These are phyloP conservation scores for Clarias batrachus DNA, from an alignment of 2,113 vertebrate genomes.

Conservation along the genomic window DNA sequence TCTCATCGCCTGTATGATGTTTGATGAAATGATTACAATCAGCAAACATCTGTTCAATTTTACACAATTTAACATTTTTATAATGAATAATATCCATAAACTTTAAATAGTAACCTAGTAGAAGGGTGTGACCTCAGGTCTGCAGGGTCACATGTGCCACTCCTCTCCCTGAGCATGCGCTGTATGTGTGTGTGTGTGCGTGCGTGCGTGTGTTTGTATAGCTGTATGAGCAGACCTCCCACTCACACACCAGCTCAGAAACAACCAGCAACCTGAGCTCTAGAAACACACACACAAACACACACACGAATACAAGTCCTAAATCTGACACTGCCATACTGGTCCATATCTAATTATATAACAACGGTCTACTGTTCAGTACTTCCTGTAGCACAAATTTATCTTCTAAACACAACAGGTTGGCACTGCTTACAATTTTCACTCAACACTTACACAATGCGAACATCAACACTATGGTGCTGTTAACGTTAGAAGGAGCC, in stretches of 20 bases:
- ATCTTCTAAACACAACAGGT: not conserved
- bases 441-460: not conserved
- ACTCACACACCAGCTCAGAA: not conserved
- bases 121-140: not conserved
- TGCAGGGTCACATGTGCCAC: constrained; percentile 11
- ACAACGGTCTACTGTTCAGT: not conserved
- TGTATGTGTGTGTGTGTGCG: constrained; percentile 11
- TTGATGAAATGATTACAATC: not conserved
- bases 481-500: not conserved
- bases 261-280: not conserved
- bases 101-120: not conserved
- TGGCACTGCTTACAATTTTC: not conserved
- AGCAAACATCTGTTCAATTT: constrained; percentile 19
- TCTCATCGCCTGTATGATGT: not conserved
- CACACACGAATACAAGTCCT: not conserved
- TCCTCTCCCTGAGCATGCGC: not conserved
- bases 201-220: constrained; percentile 25
- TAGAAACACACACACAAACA: not conserved
- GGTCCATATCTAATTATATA: not conserved
- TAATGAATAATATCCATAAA: not conserved
- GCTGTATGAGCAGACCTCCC: constrained; percentile 30
- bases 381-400: not conserved
- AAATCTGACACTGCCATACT: constrained; percentile 4
- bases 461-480: not conserved
- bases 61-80: not conserved